phyloP scores from a whole-genome alignment of 1,140 invertebrate genomes.

The Meloidogyne floridensis region DNA sequence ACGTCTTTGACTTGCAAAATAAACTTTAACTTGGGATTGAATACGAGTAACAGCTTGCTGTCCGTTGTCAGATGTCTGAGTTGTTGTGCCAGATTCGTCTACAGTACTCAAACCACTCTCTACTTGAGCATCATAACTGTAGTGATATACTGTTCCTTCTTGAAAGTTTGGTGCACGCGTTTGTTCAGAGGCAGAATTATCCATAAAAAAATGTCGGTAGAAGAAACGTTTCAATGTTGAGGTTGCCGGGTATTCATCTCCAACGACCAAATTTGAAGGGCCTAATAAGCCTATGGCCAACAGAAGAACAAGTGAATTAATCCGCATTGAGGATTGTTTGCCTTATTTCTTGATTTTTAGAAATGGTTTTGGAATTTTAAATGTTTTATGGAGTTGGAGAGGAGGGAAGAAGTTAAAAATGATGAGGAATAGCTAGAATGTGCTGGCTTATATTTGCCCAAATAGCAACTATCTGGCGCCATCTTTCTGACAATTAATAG shows the following conservation, averaged over 20 bases:
- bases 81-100: conserved; percentile 12
- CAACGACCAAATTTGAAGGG: background rate
- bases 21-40: conserved; percentile 33
- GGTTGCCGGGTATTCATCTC: background rate
- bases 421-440: background rate
- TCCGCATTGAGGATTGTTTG: background rate
- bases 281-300: background rate
- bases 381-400: no score
- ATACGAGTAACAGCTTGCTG: conserved; percentile 42
- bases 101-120: conserved; percentile 27
- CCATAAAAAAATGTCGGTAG: background rate
- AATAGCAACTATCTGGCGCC: background rate
- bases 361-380: no score
- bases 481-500: background rate
- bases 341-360: background rate
- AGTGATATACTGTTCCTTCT: conserved; percentile 32
- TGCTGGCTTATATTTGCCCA: background rate
- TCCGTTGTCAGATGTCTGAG: conserved; percentile 7
- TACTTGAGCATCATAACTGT: conserved; percentile 40
- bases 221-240: background rate
- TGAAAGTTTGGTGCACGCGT: conserved; percentile 34
- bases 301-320: background rate
- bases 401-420: background rate
- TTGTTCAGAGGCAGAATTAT: conserved; percentile 4
- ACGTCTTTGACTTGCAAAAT: conserved; percentile 21